These are phyloP conservation scores for Diarsia brunnea DNA, from an alignment of 2,888 invertebrate species.

Conservation along the genomic window DNA sequence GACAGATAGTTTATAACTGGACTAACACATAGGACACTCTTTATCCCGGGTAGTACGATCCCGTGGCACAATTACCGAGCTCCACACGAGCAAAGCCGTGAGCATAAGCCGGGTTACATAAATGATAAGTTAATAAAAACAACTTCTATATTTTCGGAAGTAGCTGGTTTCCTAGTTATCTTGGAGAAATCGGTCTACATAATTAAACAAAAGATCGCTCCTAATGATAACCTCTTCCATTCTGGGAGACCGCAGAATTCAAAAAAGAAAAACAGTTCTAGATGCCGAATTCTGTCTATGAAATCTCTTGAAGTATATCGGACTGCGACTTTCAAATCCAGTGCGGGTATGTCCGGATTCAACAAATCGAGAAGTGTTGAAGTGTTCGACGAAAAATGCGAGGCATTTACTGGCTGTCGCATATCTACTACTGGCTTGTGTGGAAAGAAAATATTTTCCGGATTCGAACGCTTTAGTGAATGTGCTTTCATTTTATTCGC, in stretches of 20 bases:
- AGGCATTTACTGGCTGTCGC: constrained; percentile 44
- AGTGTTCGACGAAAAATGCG: constrained; percentile 52
- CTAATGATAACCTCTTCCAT: neutral
- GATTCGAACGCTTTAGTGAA: constrained; percentile 41
- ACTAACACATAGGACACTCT: too few relatives aligned
- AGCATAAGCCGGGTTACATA: too few relatives aligned
- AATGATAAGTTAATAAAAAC: too few relatives aligned
- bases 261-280: neutral
- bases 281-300: neutral
- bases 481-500: constrained; percentile 27
- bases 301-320: constrained; percentile 19
- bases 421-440: constrained; percentile 27
- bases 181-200: neutral
- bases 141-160: too few relatives aligned
- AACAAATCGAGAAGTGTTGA: constrained; percentile 35
- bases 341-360: constrained; percentile 39
- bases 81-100: too few relatives aligned
- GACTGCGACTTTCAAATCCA: constrained; percentile 23
- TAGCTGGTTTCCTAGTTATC: neutral
- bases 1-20: too few relatives aligned
- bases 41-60: too few relatives aligned
- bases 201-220: neutral
- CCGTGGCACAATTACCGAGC: too few relatives aligned
- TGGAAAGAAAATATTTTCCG: constrained; percentile 32
- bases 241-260: neutral